phyloP scores from a whole-genome alignment of 2,888 invertebrate species.

The Parascotia fuliginaria region DNA sequence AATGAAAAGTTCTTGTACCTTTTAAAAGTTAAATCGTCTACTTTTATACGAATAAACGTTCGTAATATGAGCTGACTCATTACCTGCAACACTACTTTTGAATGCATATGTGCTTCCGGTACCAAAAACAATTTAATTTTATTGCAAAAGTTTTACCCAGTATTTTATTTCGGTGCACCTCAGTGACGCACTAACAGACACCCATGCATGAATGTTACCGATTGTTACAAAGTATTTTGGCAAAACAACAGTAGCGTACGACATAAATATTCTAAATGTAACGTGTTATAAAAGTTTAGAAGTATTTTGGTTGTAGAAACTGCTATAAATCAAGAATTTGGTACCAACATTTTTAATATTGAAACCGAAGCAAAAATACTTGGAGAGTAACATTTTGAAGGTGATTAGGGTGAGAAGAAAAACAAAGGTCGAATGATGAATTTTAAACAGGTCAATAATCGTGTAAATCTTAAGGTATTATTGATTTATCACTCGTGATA shows the following conservation, averaged over 20 bases:
- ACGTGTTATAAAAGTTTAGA: slow-evolving; percentile 23
- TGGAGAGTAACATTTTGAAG: slow-evolving; percentile 7
- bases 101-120: slow-evolving; percentile 4
- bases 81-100: slow-evolving; percentile 1
- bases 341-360: slow-evolving; percentile 22
- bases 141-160: slow-evolving; percentile 24
- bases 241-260: slow-evolving; percentile 48
- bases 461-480: background rate
- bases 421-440: background rate
- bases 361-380: slow-evolving; percentile 8
- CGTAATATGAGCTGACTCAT: no score
- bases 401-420: background rate
- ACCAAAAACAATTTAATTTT: slow-evolving; percentile 38
- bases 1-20: no score
- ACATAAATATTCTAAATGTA: slow-evolving; percentile 43
- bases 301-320: slow-evolving; percentile 11
- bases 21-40: no score
- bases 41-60: no score
- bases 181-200: slow-evolving; percentile 20
- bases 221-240: slow-evolving; percentile 44
- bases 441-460: background rate
- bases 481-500: no score
- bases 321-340: slow-evolving; percentile 28
- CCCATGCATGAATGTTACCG: slow-evolving; percentile 39
- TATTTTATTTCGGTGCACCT: slow-evolving; percentile 35